A percentile compares a stretch with the other conserved stretches of the same genome.
phyloP scores from a whole-genome alignment of 2,888 invertebrate genomes.

The Tinea semifulvella region DNA sequence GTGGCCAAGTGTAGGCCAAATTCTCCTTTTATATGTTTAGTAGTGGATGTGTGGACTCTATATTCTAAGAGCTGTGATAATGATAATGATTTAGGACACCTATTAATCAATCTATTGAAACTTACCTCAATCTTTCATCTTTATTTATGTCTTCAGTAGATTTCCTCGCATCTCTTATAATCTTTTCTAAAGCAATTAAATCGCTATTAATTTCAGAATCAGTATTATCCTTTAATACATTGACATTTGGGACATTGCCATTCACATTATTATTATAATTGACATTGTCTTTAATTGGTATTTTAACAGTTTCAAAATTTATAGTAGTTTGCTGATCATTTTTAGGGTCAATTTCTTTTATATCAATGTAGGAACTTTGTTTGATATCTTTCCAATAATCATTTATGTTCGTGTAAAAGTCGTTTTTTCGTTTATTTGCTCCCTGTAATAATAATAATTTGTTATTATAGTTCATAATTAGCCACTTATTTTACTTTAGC shows the following conservation, averaged over 20 bases:
- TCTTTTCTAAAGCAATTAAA: constrained; percentile 23
- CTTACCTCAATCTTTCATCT: too few species aligned
- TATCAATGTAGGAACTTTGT: constrained; percentile 25
- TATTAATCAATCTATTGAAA: too few species aligned
- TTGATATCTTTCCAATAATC: constrained; percentile 28
- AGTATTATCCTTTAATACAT: constrained; percentile 23
- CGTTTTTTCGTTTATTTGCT: constrained; percentile 13
- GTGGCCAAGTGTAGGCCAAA: too few species aligned
- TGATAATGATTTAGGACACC: too few species aligned
- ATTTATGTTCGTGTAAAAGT: constrained; percentile 26
- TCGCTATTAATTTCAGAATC: constrained; percentile 19
- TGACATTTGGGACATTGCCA: constrained; percentile 17
- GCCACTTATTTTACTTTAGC: too few species aligned
- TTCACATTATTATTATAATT: constrained; percentile 2
- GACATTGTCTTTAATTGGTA: not conserved
- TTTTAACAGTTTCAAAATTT: not conserved
- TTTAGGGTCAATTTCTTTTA: constrained; percentile 18
- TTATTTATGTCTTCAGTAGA: not conserved
- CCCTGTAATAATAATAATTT: too few species aligned
- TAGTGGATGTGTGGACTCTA: too few species aligned
- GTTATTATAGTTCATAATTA: too few species aligned
- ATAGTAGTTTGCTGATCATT: too few species aligned
- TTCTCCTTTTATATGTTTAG: too few species aligned
- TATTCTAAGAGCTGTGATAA: too few species aligned
- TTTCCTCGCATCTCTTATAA: constrained; percentile 21